phyloP scores from a whole-genome alignment of 2,797 vertebrate genomes.

The Centropyge bicolor region DNA sequence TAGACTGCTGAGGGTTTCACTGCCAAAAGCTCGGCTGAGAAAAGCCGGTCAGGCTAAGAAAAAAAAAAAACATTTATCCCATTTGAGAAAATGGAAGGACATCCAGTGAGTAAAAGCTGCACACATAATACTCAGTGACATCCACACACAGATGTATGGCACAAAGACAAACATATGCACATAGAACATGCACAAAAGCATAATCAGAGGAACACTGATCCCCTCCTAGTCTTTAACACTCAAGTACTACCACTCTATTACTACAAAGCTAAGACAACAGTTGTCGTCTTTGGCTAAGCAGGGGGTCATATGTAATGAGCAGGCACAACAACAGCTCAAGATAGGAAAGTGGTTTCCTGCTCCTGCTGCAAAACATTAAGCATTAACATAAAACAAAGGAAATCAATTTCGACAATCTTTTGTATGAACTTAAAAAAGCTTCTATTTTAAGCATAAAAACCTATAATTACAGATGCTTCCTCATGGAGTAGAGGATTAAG shows the following conservation, averaged over 20 bases:
- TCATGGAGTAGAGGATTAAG: not conserved
- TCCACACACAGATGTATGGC: not conserved
- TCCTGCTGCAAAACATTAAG: conserved; percentile 8
- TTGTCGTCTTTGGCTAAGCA: not conserved
- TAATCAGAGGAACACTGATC: conserved; percentile 4
- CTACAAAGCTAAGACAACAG: conserved; percentile 19
- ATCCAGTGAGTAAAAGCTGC: conserved; percentile 28
- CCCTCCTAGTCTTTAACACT: not conserved
- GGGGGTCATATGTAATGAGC: conserved; percentile 17
- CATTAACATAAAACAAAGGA: not conserved
- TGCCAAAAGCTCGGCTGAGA: conserved; percentile 42
- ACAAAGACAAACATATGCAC: conserved; percentile 1
- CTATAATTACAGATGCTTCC: not conserved
- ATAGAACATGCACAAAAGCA: not conserved
- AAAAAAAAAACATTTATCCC: conserved; percentile 31
- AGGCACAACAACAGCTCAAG: conserved; percentile 25
- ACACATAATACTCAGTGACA: not conserved
- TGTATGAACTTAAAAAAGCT: not conserved
- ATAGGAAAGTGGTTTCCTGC: conserved; percentile 9
- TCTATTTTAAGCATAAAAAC: not conserved
- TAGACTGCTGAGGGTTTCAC: conserved; percentile 30
- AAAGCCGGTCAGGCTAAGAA: conserved; percentile 38
- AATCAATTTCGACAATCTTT: not conserved
- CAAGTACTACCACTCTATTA: conserved; percentile 11
- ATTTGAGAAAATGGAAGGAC: conserved; percentile 37